Evolutionary conservation across 2,113 vertebrate species (phyloP).

Genomic region (Sclerurus mexicanus): DNA sequence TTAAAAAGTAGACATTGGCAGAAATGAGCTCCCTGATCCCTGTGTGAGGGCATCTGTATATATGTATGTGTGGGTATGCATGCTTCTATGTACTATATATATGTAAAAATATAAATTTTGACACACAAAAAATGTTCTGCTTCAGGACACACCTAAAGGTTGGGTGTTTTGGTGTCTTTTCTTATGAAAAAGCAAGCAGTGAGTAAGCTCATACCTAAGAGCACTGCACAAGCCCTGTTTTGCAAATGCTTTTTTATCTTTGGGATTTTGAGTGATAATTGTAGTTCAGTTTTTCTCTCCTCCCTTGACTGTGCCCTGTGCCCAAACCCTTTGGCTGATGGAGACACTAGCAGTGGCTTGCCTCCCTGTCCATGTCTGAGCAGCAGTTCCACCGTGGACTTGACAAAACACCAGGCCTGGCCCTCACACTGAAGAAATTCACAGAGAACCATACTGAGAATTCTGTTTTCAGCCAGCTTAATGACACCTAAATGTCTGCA

Average conservation of each 20-base stretch:
- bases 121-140: not conserved
- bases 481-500: not conserved
- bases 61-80: not conserved
- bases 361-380: not conserved
- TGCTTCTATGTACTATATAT: not conserved
- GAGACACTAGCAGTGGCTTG: not conserved
- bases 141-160: not conserved
- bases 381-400: not conserved
- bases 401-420: not conserved
- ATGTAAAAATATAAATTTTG: not conserved
- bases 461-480: not conserved
- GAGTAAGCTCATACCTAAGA: not conserved
- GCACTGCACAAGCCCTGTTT: not conserved
- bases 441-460: not conserved
- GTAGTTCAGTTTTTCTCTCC: not conserved
- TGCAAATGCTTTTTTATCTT: not conserved
- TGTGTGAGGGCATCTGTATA: not conserved
- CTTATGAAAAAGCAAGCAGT: not conserved
- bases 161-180: rapidly evolving
- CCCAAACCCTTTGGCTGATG: not conserved
- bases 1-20: not conserved
- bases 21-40: not conserved
- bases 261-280: not conserved
- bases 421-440: not conserved
- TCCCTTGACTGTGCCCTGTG: not conserved